Evolutionary conservation across 2,888 invertebrate genomes (phyloP), one percentile per base, ranked within the genome.

Genomic region (Spisula subtruncata): DNA sequence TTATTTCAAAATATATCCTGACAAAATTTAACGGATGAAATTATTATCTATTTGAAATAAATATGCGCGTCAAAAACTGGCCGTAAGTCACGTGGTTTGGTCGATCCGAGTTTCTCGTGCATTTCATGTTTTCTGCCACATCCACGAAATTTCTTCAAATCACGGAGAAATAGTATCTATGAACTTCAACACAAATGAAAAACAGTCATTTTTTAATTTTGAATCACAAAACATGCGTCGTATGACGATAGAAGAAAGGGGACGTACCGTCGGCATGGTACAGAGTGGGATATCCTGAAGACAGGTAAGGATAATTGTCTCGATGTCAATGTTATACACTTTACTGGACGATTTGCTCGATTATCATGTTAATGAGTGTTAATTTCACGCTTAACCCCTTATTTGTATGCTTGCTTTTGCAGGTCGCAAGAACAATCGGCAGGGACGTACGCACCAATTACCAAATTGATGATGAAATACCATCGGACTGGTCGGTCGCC

Each of bases 211-310:
- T n/a, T 48, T 48, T 12, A 48, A 48, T 12, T 12, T 8, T 5
- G 12, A 8, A 8, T 12, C 48, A 48, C 12, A 48, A 56, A 5
- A 5, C 2, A 89, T 86, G 89, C 41, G 20, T 32, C 75, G 80
- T 0, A 56, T 86, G 83, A 29, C 86, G 1, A n/a, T 80, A 1
- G 79, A 86, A 66, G 86, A 89, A 86, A 81, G 89, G 20, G 83
- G 56, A 12, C 48, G 41, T 75, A 66, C 86, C 29, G 66, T 89
- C n/a, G 86, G 60, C n/a, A 66, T 89, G 35, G 20, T 89, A 8
- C 14, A 48, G 29, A 32, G 25, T 48, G 89, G 89, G 14, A 46
- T 18, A 0, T 79, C 82, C 8, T 35, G 25, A 0, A n/a, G 25
- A 12, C 80, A 83, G 85, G 82, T 83, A 51, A 54, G 75, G 12